These are phyloP conservation scores for Fragum whitleyi DNA, from an alignment of 2,888 invertebrate genomes.

Conservation along the genomic window DNA sequence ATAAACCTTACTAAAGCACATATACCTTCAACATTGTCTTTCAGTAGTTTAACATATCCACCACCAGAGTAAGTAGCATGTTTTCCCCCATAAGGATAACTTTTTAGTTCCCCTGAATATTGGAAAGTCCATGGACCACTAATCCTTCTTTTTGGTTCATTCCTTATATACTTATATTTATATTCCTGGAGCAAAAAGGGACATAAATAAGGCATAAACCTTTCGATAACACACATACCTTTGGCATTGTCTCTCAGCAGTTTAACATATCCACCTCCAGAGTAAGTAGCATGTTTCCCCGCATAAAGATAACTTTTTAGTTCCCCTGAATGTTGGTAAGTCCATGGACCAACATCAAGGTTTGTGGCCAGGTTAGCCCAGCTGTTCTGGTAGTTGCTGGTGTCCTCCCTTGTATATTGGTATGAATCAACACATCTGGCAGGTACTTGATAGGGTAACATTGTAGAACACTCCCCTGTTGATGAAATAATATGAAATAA, in stretches of 20 bases:
- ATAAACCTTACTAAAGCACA: too few species aligned
- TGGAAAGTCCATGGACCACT: constrained; percentile 72
- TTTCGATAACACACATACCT: neutral
- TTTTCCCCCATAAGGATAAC: constrained; percentile 64
- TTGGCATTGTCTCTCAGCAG: constrained; percentile 28
- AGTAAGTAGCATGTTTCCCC: constrained; percentile 70
- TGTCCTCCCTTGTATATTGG: constrained; percentile 64
- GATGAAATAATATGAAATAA: too few species aligned
- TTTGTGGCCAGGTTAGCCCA: constrained; percentile 45
- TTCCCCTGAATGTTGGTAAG: constrained; percentile 64
- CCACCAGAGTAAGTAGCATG: constrained; percentile 74
- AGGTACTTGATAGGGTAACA: neutral
- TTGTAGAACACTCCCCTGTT: constrained; percentile 9
- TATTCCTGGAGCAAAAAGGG: too few species aligned
- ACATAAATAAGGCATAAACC: too few species aligned
- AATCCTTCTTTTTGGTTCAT: too few species aligned
- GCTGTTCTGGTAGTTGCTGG: constrained; percentile 50
- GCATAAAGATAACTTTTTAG: constrained; percentile 65
- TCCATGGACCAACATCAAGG: constrained; percentile 57
- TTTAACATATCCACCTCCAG: constrained; percentile 74
- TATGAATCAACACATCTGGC: constrained; percentile 58
- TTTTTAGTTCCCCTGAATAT: constrained; percentile 65
- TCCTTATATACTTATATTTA: too few species aligned
- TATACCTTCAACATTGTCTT: neutral
- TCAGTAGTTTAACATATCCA: constrained; percentile 68